Evolutionary conservation across 2,113 vertebrate genomes (phyloP).

Genomic region (Tetrao urogallus): DNA sequence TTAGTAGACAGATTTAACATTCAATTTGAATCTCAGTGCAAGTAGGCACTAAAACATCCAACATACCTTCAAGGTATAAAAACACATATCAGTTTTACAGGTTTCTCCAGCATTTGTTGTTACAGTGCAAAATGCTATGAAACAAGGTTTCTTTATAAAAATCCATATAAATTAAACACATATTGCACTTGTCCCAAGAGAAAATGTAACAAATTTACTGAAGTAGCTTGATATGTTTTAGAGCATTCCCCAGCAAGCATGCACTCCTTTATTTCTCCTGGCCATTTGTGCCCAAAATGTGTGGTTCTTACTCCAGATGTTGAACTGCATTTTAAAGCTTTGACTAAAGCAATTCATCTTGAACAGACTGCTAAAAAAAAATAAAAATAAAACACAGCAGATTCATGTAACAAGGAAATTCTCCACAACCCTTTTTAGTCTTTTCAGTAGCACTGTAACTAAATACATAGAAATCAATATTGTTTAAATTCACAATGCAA

Average conservation of each 20-base stretch:
- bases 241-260: not conserved
- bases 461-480: not conserved
- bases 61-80: conserved; percentile 74
- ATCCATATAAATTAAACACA: conserved; percentile 63
- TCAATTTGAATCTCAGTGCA: conserved; percentile 75
- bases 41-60: conserved; percentile 66
- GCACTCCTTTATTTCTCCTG: not conserved
- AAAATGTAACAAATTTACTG: conserved; percentile 37
- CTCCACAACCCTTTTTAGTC: not conserved
- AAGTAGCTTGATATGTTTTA: not conserved
- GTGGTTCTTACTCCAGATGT: not conserved
- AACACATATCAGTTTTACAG: conserved; percentile 64
- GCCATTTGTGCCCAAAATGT: not conserved
- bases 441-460: conserved; percentile 43
- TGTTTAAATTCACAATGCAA: not conserved
- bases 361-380: not conserved
- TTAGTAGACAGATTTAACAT: conserved; percentile 64
- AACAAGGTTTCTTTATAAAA: conserved; percentile 27
- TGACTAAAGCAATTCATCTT: not conserved
- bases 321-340: not conserved
- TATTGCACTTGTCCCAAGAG: conserved; percentile 75
- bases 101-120: conserved; percentile 62
- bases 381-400: not conserved
- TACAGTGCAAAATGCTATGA: conserved; percentile 63
- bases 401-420: not conserved